Evolutionary conservation across 2,113 vertebrate genomes (phyloP), one percentile per base, ranked within the genome.

Genomic region (Platichthys flesus): DNA sequence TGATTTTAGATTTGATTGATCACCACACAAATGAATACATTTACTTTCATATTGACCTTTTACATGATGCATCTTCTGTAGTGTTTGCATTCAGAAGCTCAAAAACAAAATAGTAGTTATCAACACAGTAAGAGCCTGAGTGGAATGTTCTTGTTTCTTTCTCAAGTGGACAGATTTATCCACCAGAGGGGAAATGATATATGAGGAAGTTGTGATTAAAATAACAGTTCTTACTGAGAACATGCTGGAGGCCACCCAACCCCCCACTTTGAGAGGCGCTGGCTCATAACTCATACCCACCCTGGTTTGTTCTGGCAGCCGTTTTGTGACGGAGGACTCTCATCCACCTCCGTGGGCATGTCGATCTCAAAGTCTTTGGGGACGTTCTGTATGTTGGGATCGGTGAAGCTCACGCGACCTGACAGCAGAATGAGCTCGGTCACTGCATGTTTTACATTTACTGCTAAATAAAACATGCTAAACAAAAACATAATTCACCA

Each of bases 311-410:
- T 76, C 12, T 23, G 40, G 31, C 71, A 64, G 83, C 85, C 64
- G 10, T 78, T 89, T 87, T 91, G 94, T 28, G 93, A 95, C 20
- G 95, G 95, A 5, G 96, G 96, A 78, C 96, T 97, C 85, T 98
- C 96, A 72, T 83, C 94, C 55, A 97, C 92, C 61, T 95, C 61
- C 1, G 92, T 93, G 3, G 97, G 94, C 96, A 98, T 97, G 86
- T 92, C 81, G 58, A 99, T 98, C 89, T 98, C 96, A 95, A 99
- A 99, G 90, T 98, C 97, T 93, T 96, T 98, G 51, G 98, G 98
- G 24, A 99, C 96, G 1, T 97, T 99, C 91, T 99, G 97, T 89
- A 99, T 95, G 90, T 99, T 99, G 78, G 98, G 97, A 76, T 99
- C 98, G 52, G 71, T 95, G 85, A 99, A 99, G 81, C 94, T 96